Evolutionary conservation across 2,113 vertebrate genomes (phyloP).

Genomic region (Petrocephalus zakoni): DNA sequence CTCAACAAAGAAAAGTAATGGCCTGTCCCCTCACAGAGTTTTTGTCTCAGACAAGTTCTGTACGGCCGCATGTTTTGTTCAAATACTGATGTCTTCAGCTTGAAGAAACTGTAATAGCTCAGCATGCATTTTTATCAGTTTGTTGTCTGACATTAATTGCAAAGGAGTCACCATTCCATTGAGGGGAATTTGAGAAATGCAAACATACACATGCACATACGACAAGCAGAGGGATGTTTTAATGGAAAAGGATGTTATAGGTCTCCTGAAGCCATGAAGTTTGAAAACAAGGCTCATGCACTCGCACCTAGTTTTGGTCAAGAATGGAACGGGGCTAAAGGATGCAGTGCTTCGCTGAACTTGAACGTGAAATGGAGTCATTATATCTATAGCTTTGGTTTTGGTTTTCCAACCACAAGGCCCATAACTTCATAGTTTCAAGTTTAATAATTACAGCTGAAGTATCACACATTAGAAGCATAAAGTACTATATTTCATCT

Average conservation of each 20-base stretch:
- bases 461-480: not conserved
- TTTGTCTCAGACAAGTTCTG: not conserved
- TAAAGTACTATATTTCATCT: not conserved
- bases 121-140: slow-evolving; percentile 2
- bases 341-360: not conserved
- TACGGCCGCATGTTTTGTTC: not conserved
- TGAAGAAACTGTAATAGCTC: not conserved
- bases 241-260: slow-evolving; percentile 42
- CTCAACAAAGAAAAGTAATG: not conserved
- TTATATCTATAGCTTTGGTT: not conserved
- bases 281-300: slow-evolving; percentile 35
- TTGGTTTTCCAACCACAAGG: not conserved
- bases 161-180: slow-evolving; percentile 32
- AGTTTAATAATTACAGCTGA: not conserved
- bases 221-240: slow-evolving; percentile 48
- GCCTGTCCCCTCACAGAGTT: not conserved
- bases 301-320: slow-evolving; percentile 41
- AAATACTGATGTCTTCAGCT: not conserved
- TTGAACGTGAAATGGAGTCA: not conserved
- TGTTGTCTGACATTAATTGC: slow-evolving; percentile 31
- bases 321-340: not conserved
- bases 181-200: slow-evolving; percentile 35
- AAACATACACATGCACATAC: slow-evolving; percentile 39
- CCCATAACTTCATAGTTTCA: not conserved
- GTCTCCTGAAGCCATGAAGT: slow-evolving; percentile 33